phyloP scores from a whole-genome alignment of 2,888 invertebrate species.

The Danaus chrysippus region DNA sequence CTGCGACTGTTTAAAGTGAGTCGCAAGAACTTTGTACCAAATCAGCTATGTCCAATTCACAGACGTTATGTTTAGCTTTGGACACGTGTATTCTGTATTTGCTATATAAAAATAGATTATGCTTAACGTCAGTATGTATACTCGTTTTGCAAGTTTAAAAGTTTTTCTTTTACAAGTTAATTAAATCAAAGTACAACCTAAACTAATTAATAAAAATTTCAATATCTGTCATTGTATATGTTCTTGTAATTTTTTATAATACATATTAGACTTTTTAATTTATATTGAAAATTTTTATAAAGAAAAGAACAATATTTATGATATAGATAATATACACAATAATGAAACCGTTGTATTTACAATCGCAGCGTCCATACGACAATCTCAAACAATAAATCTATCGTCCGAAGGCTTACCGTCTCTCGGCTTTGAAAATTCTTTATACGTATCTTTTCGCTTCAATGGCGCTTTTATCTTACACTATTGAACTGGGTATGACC shows the following conservation, averaged over 20 bases:
- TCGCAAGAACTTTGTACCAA: constrained; percentile 20
- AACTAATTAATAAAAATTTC: too few relatives aligned
- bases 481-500: constrained; percentile 22
- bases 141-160: neutral
- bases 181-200: too few relatives aligned
- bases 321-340: constrained; percentile 12
- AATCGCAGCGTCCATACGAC: constrained; percentile 42
- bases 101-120: neutral
- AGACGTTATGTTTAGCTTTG: neutral
- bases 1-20: constrained; percentile 22
- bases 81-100: constrained; percentile 1
- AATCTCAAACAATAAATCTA: constrained; percentile 66
- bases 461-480: constrained; percentile 41
- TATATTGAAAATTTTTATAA: too few relatives aligned
- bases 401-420: constrained; percentile 39
- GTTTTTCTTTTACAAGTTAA: neutral
- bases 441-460: constrained; percentile 57
- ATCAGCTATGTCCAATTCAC: constrained; percentile 11
- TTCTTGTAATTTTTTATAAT: too few relatives aligned
- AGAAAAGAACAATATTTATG: too few relatives aligned
- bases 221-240: too few relatives aligned
- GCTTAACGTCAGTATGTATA: neutral
- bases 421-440: constrained; percentile 47
- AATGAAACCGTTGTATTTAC: constrained; percentile 31
- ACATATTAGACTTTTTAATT: too few relatives aligned